These are phyloP conservation scores for Atta texana DNA, from an alignment of 1,140 invertebrate genomes.

Conservation along the genomic window DNA sequence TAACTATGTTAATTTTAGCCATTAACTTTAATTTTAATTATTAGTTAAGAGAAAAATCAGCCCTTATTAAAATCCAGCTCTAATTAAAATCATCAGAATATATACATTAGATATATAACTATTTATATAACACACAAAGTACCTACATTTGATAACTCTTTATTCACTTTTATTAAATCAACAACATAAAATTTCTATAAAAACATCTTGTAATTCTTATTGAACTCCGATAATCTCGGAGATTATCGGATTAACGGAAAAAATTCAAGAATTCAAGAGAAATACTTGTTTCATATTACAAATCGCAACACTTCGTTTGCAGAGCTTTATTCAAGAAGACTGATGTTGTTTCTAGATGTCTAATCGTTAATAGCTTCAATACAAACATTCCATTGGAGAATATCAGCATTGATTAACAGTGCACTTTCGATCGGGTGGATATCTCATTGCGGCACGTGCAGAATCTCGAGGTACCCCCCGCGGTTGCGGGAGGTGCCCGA, in stretches of 20 bases:
- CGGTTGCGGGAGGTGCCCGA: slow-evolving; percentile 51
- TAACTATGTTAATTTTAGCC: too few relatives aligned
- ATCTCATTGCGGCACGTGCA: slow-evolving; percentile 70
- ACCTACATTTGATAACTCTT: too few relatives aligned
- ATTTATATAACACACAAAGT: neutral
- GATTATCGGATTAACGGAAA: neutral
- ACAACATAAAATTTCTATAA: neutral
- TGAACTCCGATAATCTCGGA: neutral
- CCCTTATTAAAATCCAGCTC: too few relatives aligned
- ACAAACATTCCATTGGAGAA: neutral
- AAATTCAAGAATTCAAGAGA: neutral
- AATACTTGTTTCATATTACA: neutral
- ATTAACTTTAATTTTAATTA: too few relatives aligned
- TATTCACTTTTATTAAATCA: neutral
- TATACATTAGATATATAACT: too few relatives aligned
- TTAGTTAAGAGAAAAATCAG: too few relatives aligned
- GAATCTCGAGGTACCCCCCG: slow-evolving; percentile 66
- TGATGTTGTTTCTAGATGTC: neutral
- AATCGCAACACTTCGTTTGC: neutral
- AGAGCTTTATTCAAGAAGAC: neutral
- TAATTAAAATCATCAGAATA: neutral
- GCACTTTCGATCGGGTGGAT: slow-evolving; percentile 14
- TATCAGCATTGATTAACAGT: neutral
- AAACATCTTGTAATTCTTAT: neutral
- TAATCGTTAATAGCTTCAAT: neutral